A percentile compares a stretch with the other conserved stretches of the same genome.
Conservation (phyloP, 2,113 vertebrate genomes). For the Clupea harengus region DNA sequence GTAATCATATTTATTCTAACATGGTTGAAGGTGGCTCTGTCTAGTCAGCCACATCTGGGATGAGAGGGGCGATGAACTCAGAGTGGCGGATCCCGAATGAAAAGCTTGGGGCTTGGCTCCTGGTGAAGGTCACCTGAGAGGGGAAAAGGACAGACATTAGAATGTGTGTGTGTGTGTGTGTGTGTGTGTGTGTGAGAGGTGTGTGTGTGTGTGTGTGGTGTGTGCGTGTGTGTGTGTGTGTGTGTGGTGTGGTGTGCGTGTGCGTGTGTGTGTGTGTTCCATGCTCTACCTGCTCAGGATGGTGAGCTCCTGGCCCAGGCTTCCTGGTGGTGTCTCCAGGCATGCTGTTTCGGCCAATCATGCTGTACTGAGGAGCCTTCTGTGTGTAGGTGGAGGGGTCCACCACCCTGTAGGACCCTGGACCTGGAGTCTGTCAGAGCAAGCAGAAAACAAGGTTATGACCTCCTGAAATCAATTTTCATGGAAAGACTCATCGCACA, state of each 20-base stretch:
- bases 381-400: constrained; percentile 68
- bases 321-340: constrained; percentile 67
- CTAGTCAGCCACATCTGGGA: constrained; percentile 54
- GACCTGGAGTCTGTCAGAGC: constrained; percentile 77
- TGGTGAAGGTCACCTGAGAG: constrained; percentile 65
- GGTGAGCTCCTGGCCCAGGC: constrained; percentile 82
- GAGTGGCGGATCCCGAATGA: constrained; percentile 86
- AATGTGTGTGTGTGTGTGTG: not conserved
- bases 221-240: not conserved
- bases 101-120: constrained; percentile 66
- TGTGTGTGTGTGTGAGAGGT: not conserved
- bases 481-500: too few species aligned
- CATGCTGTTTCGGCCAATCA: constrained; percentile 72
- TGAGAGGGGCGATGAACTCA: constrained; percentile 65
- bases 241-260: constrained; percentile 4
- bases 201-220: not conserved
- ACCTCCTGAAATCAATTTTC: not conserved
- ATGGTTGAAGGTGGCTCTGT: constrained; percentile 42
- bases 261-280: not conserved
- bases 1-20: not conserved
- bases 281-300: constrained; percentile 69
- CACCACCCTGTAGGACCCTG: constrained; percentile 78
- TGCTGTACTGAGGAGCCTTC: constrained; percentile 78
- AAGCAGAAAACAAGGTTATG: not conserved
- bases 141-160: not conserved